Evolutionary conservation across 2,888 invertebrate genomes (phyloP), one percentile per base, ranked within the genome.

Genomic region (Brachycybe producta): DNA sequence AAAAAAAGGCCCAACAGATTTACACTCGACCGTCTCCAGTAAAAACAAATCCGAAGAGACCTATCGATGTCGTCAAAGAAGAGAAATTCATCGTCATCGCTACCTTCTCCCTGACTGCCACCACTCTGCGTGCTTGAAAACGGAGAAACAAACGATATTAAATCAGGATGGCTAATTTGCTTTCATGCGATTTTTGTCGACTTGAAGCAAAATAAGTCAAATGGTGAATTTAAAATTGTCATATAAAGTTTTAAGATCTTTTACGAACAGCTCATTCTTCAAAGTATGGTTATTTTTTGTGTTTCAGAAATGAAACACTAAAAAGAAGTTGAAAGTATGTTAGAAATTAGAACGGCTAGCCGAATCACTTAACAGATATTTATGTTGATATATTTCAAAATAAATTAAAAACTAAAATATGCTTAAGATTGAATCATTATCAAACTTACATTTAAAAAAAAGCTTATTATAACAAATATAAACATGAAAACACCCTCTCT

Each of bases 1-100:
- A 47, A 27, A 5, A 13, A 15, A 13, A 13, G 34, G 5, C n/a
- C 3, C n/a, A 46, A 17, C n/a, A n/a, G n/a, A n/a, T n/a, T n/a
- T n/a, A n/a, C n/a, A n/a, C n/a, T n/a, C n/a, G n/a, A n/a, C n/a
- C 24, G 46, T 34, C 13, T n/a, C 15, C 13, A 17, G 17, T 38
- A 21, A 41, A 17, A 7, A 8, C 15, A 11, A 38, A 17, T 47
- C 5, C 13, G 26, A 39, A 2, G 4, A 7, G 8, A 52, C 52
- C 54, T 48, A 21, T 49, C 52, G 15, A 64, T 63, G 47, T 65
- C 82, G 58, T 85, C 84, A 45, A 84, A 68, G 60, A 84, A 80
- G 55, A 81, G 72, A 0, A 86, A 82, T 57, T 86, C 83, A 36
- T 84, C 86, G 54, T 84, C 83, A 11, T 82, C 82, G 51, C 77